phyloP scores from a whole-genome alignment of 2,113 vertebrate genomes.

The Phasianus colchicus region DNA sequence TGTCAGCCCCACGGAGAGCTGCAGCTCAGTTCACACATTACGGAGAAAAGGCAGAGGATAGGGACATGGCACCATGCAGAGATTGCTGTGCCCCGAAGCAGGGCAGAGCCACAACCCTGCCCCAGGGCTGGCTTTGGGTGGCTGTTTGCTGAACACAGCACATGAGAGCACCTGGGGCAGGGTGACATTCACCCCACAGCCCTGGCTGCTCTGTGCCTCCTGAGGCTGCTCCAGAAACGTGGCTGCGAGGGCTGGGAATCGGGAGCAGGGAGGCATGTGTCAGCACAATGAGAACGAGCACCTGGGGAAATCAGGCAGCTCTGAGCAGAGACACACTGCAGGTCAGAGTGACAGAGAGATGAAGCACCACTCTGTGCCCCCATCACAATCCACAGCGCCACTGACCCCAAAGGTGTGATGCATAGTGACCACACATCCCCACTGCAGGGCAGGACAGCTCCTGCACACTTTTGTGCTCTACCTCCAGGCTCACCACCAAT shows the following conservation, averaged over 20 bases:
- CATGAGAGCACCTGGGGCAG: not conserved
- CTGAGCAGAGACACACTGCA: not conserved
- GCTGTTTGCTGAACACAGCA: not conserved
- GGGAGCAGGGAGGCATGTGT: not conserved
- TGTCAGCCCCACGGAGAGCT: not conserved
- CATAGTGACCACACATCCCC: not conserved
- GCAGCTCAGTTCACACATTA: accelerated
- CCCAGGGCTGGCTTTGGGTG: not conserved
- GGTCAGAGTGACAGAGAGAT: accelerated
- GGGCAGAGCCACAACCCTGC: not conserved
- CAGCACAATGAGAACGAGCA: slow-evolving; percentile 39
- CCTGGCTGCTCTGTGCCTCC: not conserved
- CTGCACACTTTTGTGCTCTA: not conserved
- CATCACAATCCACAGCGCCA: accelerated
- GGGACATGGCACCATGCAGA: too few relatives aligned
- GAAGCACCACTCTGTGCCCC: not conserved
- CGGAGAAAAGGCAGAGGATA: not conserved
- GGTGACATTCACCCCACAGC: slow-evolving; percentile 43
- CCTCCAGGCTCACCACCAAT: not conserved
- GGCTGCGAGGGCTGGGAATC: not conserved
- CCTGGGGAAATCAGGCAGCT: slow-evolving; percentile 42
- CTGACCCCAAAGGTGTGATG: accelerated
- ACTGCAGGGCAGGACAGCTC: not conserved
- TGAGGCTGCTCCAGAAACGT: slow-evolving; percentile 61
- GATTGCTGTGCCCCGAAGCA: accelerated